A percentile compares a stretch with the other conserved stretches of the same genome.
Evolutionary conservation across 2,888 invertebrate genomes (phyloP).

Genomic region (Agonum fuliginosum): DNA sequence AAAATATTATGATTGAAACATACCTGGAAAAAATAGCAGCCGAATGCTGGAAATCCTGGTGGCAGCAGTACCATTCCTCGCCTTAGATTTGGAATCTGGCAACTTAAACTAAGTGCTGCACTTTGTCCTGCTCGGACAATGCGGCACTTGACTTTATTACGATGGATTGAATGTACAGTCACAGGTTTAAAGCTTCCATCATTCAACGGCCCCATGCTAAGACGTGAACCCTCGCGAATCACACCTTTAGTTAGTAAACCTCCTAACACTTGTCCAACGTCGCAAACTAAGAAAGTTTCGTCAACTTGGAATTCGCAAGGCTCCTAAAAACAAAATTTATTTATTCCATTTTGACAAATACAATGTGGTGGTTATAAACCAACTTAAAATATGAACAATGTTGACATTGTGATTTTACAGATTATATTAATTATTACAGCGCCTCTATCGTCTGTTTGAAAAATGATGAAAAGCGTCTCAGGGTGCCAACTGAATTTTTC

Average conservation of each 20-base stretch:
- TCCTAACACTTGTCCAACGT: slow-evolving; percentile 88
- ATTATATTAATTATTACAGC: too few species aligned
- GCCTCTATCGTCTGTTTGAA: too few species aligned
- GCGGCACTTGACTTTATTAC: slow-evolving; percentile 93
- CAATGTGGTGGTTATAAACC: too few species aligned
- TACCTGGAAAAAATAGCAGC: slow-evolving; percentile 80
- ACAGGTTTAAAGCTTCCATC: slow-evolving; percentile 87
- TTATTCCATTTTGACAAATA: background rate
- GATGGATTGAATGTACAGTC: slow-evolving; percentile 88
- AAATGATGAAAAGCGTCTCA: too few species aligned
- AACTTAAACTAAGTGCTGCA: slow-evolving; percentile 86
- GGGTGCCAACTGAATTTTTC: too few species aligned
- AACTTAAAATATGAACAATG: too few species aligned
- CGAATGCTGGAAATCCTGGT: slow-evolving; percentile 73
- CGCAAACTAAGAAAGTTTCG: slow-evolving; percentile 91
- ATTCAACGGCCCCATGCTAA: slow-evolving; percentile 85
- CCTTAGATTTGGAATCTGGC: slow-evolving; percentile 78
- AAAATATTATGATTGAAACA: too few species aligned
- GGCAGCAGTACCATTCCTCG: slow-evolving; percentile 91
- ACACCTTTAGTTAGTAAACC: slow-evolving; percentile 90
- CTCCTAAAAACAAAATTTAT: slow-evolving; percentile 75
- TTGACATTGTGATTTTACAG: too few species aligned
- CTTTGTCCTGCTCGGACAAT: slow-evolving; percentile 93
- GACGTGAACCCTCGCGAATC: slow-evolving; percentile 87
- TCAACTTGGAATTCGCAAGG: slow-evolving; percentile 93